These are phyloP conservation scores for Bicyclus anynana DNA, from an alignment of 1,140 invertebrate genomes.

Conservation along the genomic window DNA sequence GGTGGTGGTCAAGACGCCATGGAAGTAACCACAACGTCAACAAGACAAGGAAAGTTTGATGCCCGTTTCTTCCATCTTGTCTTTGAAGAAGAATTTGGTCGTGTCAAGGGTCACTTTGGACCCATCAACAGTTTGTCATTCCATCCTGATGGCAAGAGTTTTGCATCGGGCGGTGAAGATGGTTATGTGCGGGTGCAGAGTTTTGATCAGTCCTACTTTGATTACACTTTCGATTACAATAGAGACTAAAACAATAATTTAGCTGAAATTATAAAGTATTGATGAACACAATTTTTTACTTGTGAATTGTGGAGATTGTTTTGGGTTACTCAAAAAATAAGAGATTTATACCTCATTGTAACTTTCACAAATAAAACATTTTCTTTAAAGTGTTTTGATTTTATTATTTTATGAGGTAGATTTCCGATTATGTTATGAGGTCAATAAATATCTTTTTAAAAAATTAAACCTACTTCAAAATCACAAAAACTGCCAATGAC, in stretches of 20 bases:
- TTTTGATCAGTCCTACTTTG: conserved; percentile 98
- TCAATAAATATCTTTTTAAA: too few relatives aligned
- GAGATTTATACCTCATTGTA: background rate
- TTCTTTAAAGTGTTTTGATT: background rate
- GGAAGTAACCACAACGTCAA: conserved; percentile 98
- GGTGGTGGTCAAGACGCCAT: conserved; percentile 99
- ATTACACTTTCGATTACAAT: conserved; percentile 96
- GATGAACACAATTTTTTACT: background rate
- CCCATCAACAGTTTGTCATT: conserved; percentile 99
- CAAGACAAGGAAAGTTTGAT: conserved; percentile 98
- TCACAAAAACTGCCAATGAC: too few relatives aligned
- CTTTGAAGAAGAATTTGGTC: conserved; percentile 99
- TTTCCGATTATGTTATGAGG: too few relatives aligned
- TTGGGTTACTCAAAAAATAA: background rate
- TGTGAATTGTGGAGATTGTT: background rate
- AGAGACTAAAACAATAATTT: conserved; percentile 53
- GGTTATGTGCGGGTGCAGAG: conserved; percentile 97
- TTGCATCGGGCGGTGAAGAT: conserved; percentile 98
- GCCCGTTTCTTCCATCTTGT: conserved; percentile 98
- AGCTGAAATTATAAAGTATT: conserved; percentile 5
- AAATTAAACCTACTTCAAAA: too few relatives aligned
- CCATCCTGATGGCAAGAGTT: conserved; percentile 98
- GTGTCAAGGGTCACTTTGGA: conserved; percentile 99
- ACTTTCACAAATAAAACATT: conserved; percentile 18
- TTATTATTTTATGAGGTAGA: background rate